phyloP scores from a whole-genome alignment of 2,113 vertebrate genomes.

The Galeopterus variegatus region DNA sequence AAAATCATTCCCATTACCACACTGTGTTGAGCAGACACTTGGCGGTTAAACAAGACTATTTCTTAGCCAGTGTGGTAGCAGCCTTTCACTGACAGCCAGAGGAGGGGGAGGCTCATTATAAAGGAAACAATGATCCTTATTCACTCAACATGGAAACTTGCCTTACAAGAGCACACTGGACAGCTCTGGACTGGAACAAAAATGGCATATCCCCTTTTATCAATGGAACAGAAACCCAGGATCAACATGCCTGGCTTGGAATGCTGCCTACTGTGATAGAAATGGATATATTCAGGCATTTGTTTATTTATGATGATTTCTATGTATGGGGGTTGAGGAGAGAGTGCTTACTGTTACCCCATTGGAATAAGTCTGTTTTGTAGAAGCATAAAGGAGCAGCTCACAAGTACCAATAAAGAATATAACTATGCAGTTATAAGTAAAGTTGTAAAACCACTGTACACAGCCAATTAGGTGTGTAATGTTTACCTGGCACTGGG shows the following conservation, averaged over 20 bases:
- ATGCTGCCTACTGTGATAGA: slow-evolving; percentile 75
- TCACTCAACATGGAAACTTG: slow-evolving; percentile 85
- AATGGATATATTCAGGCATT: slow-evolving; percentile 77
- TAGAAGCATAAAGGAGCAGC: neutral
- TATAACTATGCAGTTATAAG: neutral
- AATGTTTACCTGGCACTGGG: neutral
- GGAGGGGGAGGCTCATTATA: slow-evolving; percentile 83
- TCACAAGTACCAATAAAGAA: slow-evolving; percentile 28
- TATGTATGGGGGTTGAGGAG: neutral
- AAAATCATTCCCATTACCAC: slow-evolving; percentile 80
- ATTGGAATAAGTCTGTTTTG: neutral
- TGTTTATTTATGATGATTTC: slow-evolving; percentile 70
- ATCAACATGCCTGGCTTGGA: slow-evolving; percentile 77
- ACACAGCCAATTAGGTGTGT: neutral
- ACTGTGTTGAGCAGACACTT: slow-evolving; percentile 75
- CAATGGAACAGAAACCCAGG: slow-evolving; percentile 77
- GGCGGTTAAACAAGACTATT: slow-evolving; percentile 67
- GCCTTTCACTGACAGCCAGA: slow-evolving; percentile 88
- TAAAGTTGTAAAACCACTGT: neutral
- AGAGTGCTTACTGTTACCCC: neutral
- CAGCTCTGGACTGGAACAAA: slow-evolving; percentile 72
- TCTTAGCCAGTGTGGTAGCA: slow-evolving; percentile 78
- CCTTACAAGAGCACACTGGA: slow-evolving; percentile 74
- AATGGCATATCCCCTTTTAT: slow-evolving; percentile 82
- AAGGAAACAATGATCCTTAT: slow-evolving; percentile 85